Evolutionary conservation across 2,113 vertebrate genomes (phyloP), one percentile per base, ranked within the genome.

Genomic region (Tupaia tana): DNA sequence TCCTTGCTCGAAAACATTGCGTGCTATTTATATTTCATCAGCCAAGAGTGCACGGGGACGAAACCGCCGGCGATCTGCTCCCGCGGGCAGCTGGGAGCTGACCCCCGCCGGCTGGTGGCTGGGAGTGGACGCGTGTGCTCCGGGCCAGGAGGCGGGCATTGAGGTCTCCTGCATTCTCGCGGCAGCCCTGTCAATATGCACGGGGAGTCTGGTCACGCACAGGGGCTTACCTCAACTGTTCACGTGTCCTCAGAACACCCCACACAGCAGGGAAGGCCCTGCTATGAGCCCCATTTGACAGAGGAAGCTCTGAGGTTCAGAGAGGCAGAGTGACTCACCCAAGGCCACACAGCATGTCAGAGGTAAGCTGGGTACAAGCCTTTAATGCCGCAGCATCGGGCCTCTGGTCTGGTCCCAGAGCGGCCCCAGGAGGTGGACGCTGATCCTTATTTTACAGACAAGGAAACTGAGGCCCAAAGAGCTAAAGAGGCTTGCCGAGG

Each of bases 11-110:
- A 91, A 90, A 97, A 91, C 89, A 83, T 6, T 9, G 91, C 56
- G 0, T 58, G 93, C 95, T 95, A 95, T 95, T 96, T 94, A 95
- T 95, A 93, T 59, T 90, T 78, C 87, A 94, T 91, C 95, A 94
- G 96, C 90, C 78, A 81, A 88, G 81, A 89, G 83, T 58, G 82
- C 91, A 59, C 14, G 6, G 74, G 90, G 89, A 88, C 6, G 82
- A 71, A 64, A 74, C 83, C 5, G 16, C 91, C 10, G 7, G 58
- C 1, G 70, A 87, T 56, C 84, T 3, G 59, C 90, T 69, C 88
- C 92, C 8, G 2, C 78, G n/a, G 93, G 79, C 95, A 70, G 67
- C 83, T 14, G 0, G 31, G 78, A 64, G 83, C 91, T 87, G 22
- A 64, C 73, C 85, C 64, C 77, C 61, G 58, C 78, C 13, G 63